phyloP scores from a whole-genome alignment of 2,797 vertebrate genomes.

The Neoniphon sammara region DNA sequence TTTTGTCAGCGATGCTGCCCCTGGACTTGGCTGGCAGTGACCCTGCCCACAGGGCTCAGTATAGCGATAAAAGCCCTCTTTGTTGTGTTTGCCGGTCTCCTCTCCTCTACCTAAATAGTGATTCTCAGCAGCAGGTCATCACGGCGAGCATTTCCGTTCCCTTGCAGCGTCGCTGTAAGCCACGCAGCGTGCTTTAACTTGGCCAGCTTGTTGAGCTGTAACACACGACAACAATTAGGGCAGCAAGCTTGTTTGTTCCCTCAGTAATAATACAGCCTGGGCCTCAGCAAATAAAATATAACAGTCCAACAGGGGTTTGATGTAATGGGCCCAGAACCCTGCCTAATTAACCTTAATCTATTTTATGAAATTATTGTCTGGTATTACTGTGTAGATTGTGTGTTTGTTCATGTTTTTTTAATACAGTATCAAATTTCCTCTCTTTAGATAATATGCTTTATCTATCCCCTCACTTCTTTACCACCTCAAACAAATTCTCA shows the following conservation, averaged over 20 bases:
- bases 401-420: not conserved
- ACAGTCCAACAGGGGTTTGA: not conserved
- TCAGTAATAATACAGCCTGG: not conserved
- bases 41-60: constrained; percentile 14
- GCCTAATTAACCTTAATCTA: constrained; percentile 9
- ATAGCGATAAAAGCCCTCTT: constrained; percentile 34
- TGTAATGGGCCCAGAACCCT: not conserved
- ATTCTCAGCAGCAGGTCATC: constrained; percentile 41
- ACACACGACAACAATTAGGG: constrained; percentile 1
- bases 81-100: not conserved
- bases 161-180: not conserved
- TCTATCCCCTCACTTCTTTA: not conserved
- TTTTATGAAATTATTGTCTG: constrained; percentile 2
- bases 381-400: not conserved
- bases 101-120: constrained; percentile 12
- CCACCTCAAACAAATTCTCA: not conserved
- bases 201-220: not conserved
- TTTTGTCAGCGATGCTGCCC: constrained; percentile 16
- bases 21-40: constrained; percentile 31
- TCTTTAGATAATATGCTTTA: not conserved
- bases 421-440: not conserved
- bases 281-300: constrained; percentile 15
- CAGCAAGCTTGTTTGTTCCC: not conserved
- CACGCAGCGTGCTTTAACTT: not conserved
- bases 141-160: constrained; percentile 2